Base-by-base conservation (phyloP, 2,888 invertebrate genomes). In the Yponomeuta evonymella region DNA sequence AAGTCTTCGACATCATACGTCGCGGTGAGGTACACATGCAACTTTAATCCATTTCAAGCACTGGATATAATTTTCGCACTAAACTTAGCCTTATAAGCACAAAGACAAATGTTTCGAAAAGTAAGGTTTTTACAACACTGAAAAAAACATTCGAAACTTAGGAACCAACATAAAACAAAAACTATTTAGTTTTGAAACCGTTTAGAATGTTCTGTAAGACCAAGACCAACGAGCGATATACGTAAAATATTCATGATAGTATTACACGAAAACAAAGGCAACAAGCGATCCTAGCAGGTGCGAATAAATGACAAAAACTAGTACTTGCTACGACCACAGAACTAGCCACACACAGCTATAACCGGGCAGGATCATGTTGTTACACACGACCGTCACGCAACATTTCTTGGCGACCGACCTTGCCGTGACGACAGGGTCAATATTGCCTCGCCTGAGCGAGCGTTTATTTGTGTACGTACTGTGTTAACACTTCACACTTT, bases 1-100 rank as follows among this genome's bases (percentile, higher is more conserved):
- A 95, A 86, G 96, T 96, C 94, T 96, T 97, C 92, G 96, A 97
- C 95, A 96, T 96, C 79, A 74, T 74, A 23, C 15, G 11, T 12
- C 9, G 29, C 43, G 23, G 9, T 29, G 29, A 58, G 51, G 5
- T 36, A 58, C 23, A 33, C 30, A 51, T n/a, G 58, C 58, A 58
- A 66, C 66, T 58, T 66, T 33, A 67, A 67, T 67, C 67, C 67
- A 36, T 67, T 23, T 67, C 67, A 67, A 33, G 9, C 36, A 67
- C 67, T 30, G 23, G 33, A 65, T 29, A 33, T 30, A 23, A 64
- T 65, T 65, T 65, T 65, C 6, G 2, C 65, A 30, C 65, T 6
- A 8, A 12, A 30, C 30, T 29, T 65, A 30, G 29, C 29, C 4
- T 29, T 65, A 30, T 4, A 9, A 65, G 29, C 65, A 65, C 65